Evolutionary conservation across 2,888 invertebrate genomes (phyloP).

Genomic region (Thalpophila matura): DNA sequence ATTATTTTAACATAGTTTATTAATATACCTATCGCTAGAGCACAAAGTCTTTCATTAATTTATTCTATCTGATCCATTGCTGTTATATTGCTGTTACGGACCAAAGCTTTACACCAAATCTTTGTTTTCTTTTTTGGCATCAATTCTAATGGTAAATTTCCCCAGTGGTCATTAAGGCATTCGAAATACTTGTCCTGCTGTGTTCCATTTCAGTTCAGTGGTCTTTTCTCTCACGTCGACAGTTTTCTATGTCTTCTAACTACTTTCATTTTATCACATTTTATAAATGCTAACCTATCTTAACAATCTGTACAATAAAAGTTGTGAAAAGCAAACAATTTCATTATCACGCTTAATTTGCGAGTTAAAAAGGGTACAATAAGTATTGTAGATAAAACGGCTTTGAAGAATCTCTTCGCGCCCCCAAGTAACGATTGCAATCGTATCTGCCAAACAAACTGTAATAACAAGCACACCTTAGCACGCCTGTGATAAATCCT

Average conservation of each 20-base stretch:
- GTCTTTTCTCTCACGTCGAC: not conserved
- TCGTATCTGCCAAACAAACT: slow-evolving; percentile 83
- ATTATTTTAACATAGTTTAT: too few relatives aligned
- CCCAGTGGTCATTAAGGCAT: not conserved
- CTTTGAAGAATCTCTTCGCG: slow-evolving; percentile 70
- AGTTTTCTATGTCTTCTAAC: not conserved
- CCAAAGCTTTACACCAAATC: not conserved
- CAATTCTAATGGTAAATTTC: slow-evolving; percentile 8
- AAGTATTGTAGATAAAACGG: slow-evolving; percentile 64
- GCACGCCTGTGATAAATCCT: slow-evolving; percentile 80
- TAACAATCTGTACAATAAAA: slow-evolving; percentile 36
- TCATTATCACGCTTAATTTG: slow-evolving; percentile 61
- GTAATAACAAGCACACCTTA: slow-evolving; percentile 84
- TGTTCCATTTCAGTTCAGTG: not conserved
- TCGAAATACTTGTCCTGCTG: not conserved
- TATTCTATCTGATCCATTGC: not conserved
- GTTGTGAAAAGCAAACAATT: slow-evolving; percentile 37
- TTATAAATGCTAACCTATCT: slow-evolving; percentile 7
- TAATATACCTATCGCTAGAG: too few relatives aligned
- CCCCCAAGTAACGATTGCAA: slow-evolving; percentile 75
- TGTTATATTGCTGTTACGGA: not conserved
- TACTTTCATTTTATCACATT: not conserved
- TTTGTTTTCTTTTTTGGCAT: not conserved
- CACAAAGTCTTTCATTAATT: not conserved
- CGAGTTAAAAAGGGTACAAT: slow-evolving; percentile 63